Evolutionary conservation across 2,113 vertebrate genomes (phyloP).

Genomic region (Chaenocephalus aceratus): DNA sequence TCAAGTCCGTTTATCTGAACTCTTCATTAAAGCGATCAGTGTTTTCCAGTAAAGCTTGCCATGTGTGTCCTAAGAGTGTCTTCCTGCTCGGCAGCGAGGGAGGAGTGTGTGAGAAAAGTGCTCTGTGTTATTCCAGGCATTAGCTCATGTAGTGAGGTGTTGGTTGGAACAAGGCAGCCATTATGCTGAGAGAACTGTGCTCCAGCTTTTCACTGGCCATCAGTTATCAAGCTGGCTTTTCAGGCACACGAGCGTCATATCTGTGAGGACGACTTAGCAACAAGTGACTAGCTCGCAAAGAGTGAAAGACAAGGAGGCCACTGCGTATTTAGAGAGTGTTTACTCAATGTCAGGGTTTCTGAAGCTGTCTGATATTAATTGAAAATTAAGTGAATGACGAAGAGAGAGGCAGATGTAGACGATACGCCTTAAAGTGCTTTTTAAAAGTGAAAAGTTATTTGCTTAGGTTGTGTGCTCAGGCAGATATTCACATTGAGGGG

Average conservation of each 20-base stretch:
- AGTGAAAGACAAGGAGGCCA: background rate
- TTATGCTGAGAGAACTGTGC: slow-evolving; percentile 27
- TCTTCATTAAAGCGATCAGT: background rate
- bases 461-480: background rate
- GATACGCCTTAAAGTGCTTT: too few relatives aligned
- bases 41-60: background rate
- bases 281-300: slow-evolving; percentile 1
- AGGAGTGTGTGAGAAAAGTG: slow-evolving; percentile 19
- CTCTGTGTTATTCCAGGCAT: slow-evolving; percentile 34
- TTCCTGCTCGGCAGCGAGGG: background rate
- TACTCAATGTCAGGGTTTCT: background rate
- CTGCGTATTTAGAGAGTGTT: too few relatives aligned
- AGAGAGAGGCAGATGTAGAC: background rate
- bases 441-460: background rate
- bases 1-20: background rate
- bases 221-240: slow-evolving; percentile 45
- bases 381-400: background rate
- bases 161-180: slow-evolving; percentile 57
- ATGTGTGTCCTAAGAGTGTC: background rate
- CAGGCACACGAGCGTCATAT: slow-evolving; percentile 33
- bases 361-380: background rate
- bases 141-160: slow-evolving; percentile 53
- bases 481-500: slow-evolving; percentile 16
- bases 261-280: slow-evolving; percentile 21
- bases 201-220: background rate